Conservation (phyloP, 2,888 invertebrate genomes). For the Notocelia uddmanniana region DNA sequence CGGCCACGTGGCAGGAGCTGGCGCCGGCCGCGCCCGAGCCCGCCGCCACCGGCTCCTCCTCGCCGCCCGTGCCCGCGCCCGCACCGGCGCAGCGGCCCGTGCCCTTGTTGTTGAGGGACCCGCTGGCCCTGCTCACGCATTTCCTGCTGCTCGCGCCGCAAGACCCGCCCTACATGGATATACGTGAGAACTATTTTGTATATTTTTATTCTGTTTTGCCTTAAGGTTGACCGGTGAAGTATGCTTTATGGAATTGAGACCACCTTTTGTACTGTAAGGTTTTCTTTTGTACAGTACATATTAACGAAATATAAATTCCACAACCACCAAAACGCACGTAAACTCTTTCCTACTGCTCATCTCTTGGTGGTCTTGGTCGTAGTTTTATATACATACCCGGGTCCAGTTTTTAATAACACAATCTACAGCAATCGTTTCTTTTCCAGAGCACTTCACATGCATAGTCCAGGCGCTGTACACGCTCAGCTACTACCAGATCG, state of each 20-base stretch:
- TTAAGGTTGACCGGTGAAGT: no score
- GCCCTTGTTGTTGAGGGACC: constrained; percentile 95
- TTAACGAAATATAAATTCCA: no score
- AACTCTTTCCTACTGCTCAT: no score
- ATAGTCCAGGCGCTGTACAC: constrained; percentile 96
- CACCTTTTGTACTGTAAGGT: no score
- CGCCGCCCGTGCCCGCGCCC: constrained; percentile 46
- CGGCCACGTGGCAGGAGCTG: constrained; percentile 61
- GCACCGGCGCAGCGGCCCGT: constrained; percentile 74
- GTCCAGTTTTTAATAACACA: constrained; percentile 52
- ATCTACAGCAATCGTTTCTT: not conserved
- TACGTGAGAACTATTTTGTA: no score
- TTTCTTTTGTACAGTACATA: no score
- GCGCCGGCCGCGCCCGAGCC: constrained; percentile 51
- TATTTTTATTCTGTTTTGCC: no score
- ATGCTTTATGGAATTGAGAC: no score
- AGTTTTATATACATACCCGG: no score
- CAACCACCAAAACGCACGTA: no score
- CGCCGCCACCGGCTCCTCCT: constrained; percentile 32
- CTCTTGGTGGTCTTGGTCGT: no score
- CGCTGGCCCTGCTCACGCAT: constrained; percentile 94
- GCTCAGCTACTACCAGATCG: constrained; percentile 94
- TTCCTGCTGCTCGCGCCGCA: constrained; percentile 94
- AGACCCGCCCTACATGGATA: constrained; percentile 89
- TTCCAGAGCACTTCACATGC: constrained; percentile 93